Evolutionary conservation across 2,888 invertebrate genomes (phyloP), one percentile per base, ranked within the genome.

Genomic region (Netelia virgata): DNA sequence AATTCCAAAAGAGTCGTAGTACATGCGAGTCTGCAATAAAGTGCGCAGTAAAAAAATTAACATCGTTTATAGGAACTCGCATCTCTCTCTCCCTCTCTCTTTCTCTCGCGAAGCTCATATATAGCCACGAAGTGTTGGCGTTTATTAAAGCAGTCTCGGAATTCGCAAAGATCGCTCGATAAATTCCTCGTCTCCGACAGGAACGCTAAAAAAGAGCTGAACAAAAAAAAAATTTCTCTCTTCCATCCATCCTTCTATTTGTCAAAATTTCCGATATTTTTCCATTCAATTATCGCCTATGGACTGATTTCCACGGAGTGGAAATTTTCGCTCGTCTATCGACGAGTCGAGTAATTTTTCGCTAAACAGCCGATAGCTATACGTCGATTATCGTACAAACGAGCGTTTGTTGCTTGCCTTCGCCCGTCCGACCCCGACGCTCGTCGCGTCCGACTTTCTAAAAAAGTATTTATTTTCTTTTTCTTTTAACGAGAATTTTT

Each of bases 1-100:
- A 50, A 82, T 77, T 82, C 57, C 53, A 28, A 61, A 68, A 77
- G 43, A 23, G 55, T 68, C 57, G 28, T 28, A 55, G 5, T 47
- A 69, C 73, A 10, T 53, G 66, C 10, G 72, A 77, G 55, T 36
- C 28, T n/a, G 68, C 36, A 36, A 36, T 59, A 23, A 63, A 61
- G 50, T 73, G 73, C 68, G 73, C 77, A 68, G 68, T 78, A 73
- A 74, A 80, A 73, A 59, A 68, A 77, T 78, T 83, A 74, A 50
- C 53, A 72, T 74, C 59, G 73, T 68, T 78, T 55, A 68, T 41
- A 8, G 61, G 23, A 73, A 66, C 77, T 68, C 16, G 23, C 47
- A 66, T 41, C 50, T 36, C 36, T 36, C 36, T 36, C 6, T 36
- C 23, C 2, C 36, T 36, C 6, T 36, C 6, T 36, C 6, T 36